Evolutionary conservation across 2,113 vertebrate genomes (phyloP).

Genomic region (Psittacula cyanocephala): DNA sequence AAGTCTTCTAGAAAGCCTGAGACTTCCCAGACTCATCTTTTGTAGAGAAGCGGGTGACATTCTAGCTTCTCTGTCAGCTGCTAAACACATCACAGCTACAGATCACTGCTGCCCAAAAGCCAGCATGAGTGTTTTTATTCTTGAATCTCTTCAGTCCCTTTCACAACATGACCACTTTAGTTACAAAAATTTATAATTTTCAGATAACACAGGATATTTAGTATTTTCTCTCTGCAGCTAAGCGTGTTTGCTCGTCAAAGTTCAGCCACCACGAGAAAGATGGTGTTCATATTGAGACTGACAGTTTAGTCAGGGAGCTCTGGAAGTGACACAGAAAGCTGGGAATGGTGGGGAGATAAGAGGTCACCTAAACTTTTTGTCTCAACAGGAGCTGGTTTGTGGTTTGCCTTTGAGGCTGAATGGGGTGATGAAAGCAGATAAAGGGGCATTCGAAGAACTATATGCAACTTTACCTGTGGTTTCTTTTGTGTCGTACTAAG

Average conservation of each 20-base stretch:
- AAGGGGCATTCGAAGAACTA: neutral
- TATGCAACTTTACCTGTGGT: neutral
- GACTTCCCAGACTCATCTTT: neutral
- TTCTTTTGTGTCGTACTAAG: neutral
- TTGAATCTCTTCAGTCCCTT: neutral
- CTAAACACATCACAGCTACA: neutral
- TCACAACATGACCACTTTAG: neutral
- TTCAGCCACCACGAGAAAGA: rapidly evolving
- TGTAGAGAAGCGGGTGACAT: neutral
- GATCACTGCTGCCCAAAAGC: neutral
- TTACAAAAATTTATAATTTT: neutral
- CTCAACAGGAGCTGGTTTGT: neutral
- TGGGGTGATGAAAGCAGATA: neutral
- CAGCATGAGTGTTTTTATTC: neutral
- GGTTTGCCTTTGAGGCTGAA: neutral
- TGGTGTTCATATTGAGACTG: neutral
- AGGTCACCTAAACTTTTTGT: neutral
- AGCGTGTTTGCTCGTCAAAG: neutral
- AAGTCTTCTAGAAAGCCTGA: neutral
- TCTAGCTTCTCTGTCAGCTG: neutral
- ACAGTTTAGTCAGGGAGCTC: neutral
- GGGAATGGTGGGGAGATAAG: neutral
- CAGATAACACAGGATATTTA: neutral
- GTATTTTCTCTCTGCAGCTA: neutral
- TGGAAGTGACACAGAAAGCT: neutral